Conservation (phyloP, 2,888 invertebrate genomes). For the Pediacus dermestoides region DNA sequence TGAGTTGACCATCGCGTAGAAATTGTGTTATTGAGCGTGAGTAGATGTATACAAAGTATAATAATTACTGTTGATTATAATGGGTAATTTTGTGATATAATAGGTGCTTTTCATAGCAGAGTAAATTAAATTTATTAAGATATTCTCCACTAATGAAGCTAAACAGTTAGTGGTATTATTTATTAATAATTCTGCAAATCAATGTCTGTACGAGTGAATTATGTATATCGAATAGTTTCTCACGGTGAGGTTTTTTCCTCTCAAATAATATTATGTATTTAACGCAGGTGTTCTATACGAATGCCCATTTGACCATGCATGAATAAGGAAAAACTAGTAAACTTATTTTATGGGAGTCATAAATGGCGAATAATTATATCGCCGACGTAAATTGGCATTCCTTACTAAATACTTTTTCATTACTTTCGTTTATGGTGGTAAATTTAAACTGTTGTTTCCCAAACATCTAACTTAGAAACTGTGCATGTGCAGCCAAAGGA, state of each 20-base stretch:
- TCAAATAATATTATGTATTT: constrained; percentile 18
- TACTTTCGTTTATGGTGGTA: constrained; percentile 4
- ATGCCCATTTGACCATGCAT: constrained; percentile 23
- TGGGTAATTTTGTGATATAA: too few species aligned
- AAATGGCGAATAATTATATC: constrained; percentile 10
- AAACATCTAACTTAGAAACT: too few species aligned
- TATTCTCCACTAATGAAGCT: constrained; percentile 7
- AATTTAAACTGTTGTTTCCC: too few species aligned
- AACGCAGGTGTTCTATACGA: constrained; percentile 33
- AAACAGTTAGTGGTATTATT: constrained; percentile 8
- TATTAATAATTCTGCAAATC: constrained; percentile 6
- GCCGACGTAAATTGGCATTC: constrained; percentile 7
- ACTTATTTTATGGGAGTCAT: constrained; percentile 19
- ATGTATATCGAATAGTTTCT: constrained; percentile 16
- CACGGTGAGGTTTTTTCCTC: constrained; percentile 24
- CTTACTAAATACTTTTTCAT: constrained; percentile 9
- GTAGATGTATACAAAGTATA: too few species aligned
- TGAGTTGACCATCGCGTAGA: too few species aligned
- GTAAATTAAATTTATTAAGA: too few species aligned
- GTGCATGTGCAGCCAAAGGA: too few species aligned
- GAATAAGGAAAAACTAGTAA: constrained; percentile 27
- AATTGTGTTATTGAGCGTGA: too few species aligned
- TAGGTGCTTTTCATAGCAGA: too few species aligned
- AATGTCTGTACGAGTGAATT: constrained; percentile 8
- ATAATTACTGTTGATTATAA: too few species aligned